phyloP scores from a whole-genome alignment of 2,888 invertebrate genomes.

The Caenorhabditis doughertyi region DNA sequence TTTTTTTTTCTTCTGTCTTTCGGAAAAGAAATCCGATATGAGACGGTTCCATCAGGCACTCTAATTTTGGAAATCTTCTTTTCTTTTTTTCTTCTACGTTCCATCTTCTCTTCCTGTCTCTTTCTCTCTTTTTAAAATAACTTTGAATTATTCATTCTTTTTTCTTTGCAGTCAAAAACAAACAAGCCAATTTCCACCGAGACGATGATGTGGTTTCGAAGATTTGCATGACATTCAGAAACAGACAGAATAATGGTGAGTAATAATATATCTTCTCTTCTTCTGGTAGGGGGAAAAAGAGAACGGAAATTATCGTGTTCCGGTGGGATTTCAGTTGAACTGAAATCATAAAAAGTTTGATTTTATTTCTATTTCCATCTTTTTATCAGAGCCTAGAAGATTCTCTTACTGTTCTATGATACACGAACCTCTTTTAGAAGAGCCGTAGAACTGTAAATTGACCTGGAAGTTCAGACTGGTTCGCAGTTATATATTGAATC shows the following conservation, averaged over 20 bases:
- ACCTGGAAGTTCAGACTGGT: too few species aligned
- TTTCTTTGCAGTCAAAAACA: not conserved
- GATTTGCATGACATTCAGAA: constrained; percentile 26
- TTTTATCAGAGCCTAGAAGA: too few species aligned
- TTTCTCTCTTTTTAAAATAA: constrained; percentile 16
- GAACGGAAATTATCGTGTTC: constrained; percentile 1
- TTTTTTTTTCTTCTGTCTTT: constrained; percentile 1
- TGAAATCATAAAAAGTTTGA: too few species aligned
- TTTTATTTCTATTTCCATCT: too few species aligned
- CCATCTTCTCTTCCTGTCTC: constrained; percentile 9
- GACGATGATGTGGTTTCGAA: constrained; percentile 28
- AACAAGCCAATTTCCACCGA: not conserved
- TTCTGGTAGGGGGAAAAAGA: not conserved
- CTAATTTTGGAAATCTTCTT: constrained; percentile 30
- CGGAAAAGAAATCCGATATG: constrained; percentile 20
- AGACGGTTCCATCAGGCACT: constrained; percentile 20
- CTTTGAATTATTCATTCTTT: not conserved
- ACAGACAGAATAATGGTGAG: constrained; percentile 13
- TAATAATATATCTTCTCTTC: not conserved
- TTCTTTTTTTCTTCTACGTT: constrained; percentile 4
- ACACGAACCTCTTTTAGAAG: too few species aligned
- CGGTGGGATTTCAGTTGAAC: too few species aligned
- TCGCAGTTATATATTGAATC: too few species aligned
- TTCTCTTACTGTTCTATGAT: too few species aligned
- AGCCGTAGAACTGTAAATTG: too few species aligned